Percentiles rank a stretch among this genome's conserved stretches.
Evolutionary conservation across 1,140 invertebrate species (phyloP).

Genomic region (Daktulosphaira vitifoliae): DNA sequence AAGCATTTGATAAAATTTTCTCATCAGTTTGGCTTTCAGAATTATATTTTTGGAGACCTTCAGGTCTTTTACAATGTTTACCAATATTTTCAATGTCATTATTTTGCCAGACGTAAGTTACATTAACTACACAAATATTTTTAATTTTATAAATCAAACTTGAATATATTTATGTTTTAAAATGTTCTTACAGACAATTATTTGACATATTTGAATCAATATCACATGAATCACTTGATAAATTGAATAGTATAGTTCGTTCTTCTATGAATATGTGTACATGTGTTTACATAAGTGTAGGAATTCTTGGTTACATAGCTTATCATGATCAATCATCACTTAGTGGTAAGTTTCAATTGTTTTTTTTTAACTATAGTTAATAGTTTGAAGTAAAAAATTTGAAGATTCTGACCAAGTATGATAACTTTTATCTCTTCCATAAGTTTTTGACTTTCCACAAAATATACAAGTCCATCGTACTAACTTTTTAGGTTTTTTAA

Average conservation of each 20-base stretch:
- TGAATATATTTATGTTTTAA: background rate
- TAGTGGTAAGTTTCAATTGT: slow-evolving; percentile 49
- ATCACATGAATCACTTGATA: slow-evolving; percentile 75
- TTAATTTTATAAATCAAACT: background rate
- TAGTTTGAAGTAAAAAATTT: slow-evolving; percentile 7
- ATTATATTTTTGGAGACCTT: slow-evolving; percentile 74
- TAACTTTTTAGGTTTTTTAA: slow-evolving; percentile 36
- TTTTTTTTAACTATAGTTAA: slow-evolving; percentile 6
- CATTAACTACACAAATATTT: background rate
- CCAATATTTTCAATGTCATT: slow-evolving; percentile 93
- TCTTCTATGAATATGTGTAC: slow-evolving; percentile 87
- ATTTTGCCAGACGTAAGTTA: slow-evolving; percentile 77
- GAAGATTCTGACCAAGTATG: slow-evolving; percentile 5
- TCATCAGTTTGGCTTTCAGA: slow-evolving; percentile 62
- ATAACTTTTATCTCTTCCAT: slow-evolving; percentile 14
- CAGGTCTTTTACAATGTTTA: slow-evolving; percentile 77
- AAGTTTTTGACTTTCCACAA: slow-evolving; percentile 4
- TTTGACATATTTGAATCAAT: slow-evolving; percentile 91
- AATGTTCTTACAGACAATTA: slow-evolving; percentile 58
- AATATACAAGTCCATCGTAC: slow-evolving; percentile 37
- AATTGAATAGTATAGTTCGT: slow-evolving; percentile 77
- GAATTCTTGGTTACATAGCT: slow-evolving; percentile 91
- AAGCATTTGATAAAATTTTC: slow-evolving; percentile 64
- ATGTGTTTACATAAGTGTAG: slow-evolving; percentile 74
- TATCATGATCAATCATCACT: slow-evolving; percentile 70